Base-by-base conservation (phyloP, 2,797 vertebrate genomes). In the Huso huso region DNA sequence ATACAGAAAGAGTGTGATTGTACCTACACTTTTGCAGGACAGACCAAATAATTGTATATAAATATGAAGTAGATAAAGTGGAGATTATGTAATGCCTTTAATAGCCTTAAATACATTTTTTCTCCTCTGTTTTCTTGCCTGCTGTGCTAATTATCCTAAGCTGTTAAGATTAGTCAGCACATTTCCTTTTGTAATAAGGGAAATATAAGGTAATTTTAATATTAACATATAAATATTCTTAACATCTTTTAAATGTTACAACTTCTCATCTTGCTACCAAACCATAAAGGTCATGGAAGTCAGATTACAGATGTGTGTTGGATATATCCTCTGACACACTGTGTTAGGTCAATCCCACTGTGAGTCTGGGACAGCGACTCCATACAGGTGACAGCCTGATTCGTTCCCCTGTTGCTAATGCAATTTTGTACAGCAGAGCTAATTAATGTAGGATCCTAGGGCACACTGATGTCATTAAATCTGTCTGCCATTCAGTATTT, bases 121-220 rank as follows among this genome's bases (percentile, higher is more conserved):
- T 37, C 37, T 37, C 3, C 37, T 5, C 37, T 37, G 37, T 37
- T 4, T 37, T 37, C 37, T 37, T 37, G 37, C 4, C 4, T 37
- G 37, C 37, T 5, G 37, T 37, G 37, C 37, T 37, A 37, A 37
- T 37, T 58, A 11, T 53, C 55, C 61, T 59, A 82, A 72, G 82
- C 82, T 82, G 79, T 81, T 88, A 89, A 79, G 72, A 69, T 74
- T 81, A 79, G 86, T 84, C 82, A 85, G 83, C 76, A 72, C 65
- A 78, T 75, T 71, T 79, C 71, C 76, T 61, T 73, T 80, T 82
- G 78, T 77, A 83, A 84, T 81, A 73, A 75, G 84, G 83, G 82
- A 77, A 75, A 55, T 75, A 79, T 83, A 88, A 88, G 84, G 87
- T 87, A 84, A 83, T 51, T 23, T 37, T 37, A 37, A 37, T 37